Evolutionary conservation across 2,888 invertebrate species (phyloP), one percentile per base, ranked within the genome.

Genomic region (Sycophila texana): DNA sequence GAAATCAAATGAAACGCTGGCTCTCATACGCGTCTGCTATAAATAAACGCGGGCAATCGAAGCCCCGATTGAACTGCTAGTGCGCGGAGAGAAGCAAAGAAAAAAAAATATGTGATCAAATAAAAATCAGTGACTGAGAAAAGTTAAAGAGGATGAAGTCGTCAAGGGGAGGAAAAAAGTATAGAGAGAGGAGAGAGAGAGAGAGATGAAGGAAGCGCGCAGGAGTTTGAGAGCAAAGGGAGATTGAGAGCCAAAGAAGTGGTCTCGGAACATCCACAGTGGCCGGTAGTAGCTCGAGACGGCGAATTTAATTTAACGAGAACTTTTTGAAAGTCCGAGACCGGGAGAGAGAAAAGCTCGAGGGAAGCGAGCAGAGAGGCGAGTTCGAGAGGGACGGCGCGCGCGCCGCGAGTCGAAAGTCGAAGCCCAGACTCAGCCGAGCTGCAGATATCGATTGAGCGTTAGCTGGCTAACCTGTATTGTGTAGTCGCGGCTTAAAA

Each of bases 381-480:
- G 39, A 63, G n/a, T n/a, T n/a, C 53, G n/a, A 53, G 68, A 74
- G 57, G 55, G 72, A 84, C 83, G 84, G 30, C 57, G 61, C 10
- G 20, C 7, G 20, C 61, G 76, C 26, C 63, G 10, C 18, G 30
- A 60, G 47, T 12, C 7, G 4, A 22, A 47, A 76, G 70, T 47
- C 63, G 55, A 5, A 2, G 63, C 63, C 1, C 26, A 22, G 20
- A 60, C n/a, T 16, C 39, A 39, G 39, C 0, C 39, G 39, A 39
- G 75, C 39, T 71, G 73, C 57, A 72, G 78, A 82, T 88, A 89
- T 88, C 87, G 88, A 89, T 88, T 86, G 82, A 83, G 81, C 84
- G 84, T 87, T 86, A 85, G 85, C 84, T 86, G 84, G 86, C 86
- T 87, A 87, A 87, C 85, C 85, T 82, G 84, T 84, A 85, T 85